Evolutionary conservation across 1,140 invertebrate species (phyloP).

Genomic region (Drosophila tsacasi): DNA sequence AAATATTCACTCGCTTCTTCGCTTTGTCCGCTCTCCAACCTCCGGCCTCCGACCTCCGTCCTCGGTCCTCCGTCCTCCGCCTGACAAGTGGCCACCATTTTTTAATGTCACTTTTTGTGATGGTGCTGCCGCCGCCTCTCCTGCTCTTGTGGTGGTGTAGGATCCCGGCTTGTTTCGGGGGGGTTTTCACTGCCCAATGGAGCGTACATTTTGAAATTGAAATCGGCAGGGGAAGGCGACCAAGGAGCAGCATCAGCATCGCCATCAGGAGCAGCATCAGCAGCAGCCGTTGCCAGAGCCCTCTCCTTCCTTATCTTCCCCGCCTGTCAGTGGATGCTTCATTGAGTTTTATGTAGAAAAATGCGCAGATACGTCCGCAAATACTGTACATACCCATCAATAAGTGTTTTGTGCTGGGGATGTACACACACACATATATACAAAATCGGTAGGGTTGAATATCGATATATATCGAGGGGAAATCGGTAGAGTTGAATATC

Average conservation of each 20-base stretch:
- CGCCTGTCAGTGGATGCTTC: slow-evolving; percentile 71
- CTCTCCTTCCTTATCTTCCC: slow-evolving; percentile 62
- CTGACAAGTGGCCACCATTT: slow-evolving; percentile 79
- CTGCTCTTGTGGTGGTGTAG: not conserved
- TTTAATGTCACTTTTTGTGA: slow-evolving; percentile 81
- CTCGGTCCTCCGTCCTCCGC: not conserved
- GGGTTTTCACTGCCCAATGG: slow-evolving; percentile 70
- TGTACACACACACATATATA: not conserved
- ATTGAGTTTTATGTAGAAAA: slow-evolving; percentile 77
- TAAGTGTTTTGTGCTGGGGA: slow-evolving; percentile 4
- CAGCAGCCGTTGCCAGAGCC: slow-evolving; percentile 44
- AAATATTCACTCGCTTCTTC: slow-evolving; percentile 33
- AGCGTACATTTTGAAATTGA: slow-evolving; percentile 82
- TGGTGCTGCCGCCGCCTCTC: slow-evolving; percentile 2
- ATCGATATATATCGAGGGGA: not conserved
- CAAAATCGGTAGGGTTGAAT: not conserved
- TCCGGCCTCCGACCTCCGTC: not conserved
- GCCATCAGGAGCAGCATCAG: slow-evolving; percentile 12
- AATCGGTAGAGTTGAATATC: no score
- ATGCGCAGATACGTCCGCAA: slow-evolving; percentile 45
- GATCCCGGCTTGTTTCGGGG: not conserved
- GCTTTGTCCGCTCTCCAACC: not conserved
- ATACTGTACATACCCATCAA: slow-evolving; percentile 28
- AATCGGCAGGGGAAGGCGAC: slow-evolving; percentile 62
- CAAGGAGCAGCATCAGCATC: not conserved